Base-by-base conservation (phyloP, 1,140 invertebrate species). In the Diachasmimorpha longicaudata region DNA sequence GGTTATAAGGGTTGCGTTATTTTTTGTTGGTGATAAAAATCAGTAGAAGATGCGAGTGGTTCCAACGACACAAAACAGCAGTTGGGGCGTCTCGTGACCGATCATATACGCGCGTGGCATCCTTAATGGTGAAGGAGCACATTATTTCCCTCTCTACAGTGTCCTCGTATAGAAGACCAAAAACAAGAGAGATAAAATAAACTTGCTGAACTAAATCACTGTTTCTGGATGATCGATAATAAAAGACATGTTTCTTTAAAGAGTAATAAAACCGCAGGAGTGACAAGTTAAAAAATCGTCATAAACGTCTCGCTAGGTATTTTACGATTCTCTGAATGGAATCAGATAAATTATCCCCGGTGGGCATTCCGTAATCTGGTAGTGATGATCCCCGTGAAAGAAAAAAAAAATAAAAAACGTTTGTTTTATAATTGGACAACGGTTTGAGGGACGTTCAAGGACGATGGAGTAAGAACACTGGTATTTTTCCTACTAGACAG, bases 1-100 rank as follows among this genome's bases (percentile, higher is more conserved):
- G 75, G 75, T 76, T 76, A 72, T 76, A 70, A 74, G 70, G 71
- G 75, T 48, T 52, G 52, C 9, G 16, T 55, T 37, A 52, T 21
- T 73, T 73, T 39, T 39, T 63, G 3, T 21, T 73, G 55, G 36
- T 63, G 71, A 73, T 73, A 73, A 73, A 73, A 73, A 73, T 73
- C 71, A 63, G 55, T 10, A 66, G 23, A 66, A 66, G 13, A 8
- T 10, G 23, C 4, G 23, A 39, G 36, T n/a, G 66, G 14, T 14
- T 14, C 23, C 66, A 39, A 16, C 66, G 66, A 67, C 66, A 69
- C 13, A 69, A 37, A 44, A 69, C 67, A 39, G 39, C 31, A 44
- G 37, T 70, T 55, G 31, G 21, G 71, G 52, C 11, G 37, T 31
- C 21, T 63, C 52, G 36, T 73, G 71, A 73, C 71, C 66, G 66